These are phyloP conservation scores for Harpegnathos saltator DNA, from an alignment of 1,140 invertebrate genomes.

Conservation along the genomic window DNA sequence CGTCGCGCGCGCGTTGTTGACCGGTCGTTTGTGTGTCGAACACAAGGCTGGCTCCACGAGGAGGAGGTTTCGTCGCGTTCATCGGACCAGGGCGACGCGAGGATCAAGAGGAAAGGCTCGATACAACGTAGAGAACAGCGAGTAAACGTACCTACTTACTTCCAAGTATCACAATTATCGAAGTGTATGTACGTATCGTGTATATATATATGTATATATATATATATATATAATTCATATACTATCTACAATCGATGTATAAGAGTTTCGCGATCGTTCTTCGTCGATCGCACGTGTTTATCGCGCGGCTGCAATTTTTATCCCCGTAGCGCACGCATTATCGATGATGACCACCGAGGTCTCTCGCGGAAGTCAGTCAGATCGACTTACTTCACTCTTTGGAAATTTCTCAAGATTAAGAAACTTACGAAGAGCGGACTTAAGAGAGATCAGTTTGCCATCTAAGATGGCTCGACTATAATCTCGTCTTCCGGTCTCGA, in stretches of 20 bases:
- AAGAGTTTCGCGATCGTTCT: not conserved
- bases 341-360: no score
- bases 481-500: no score
- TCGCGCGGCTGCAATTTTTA: conserved; percentile 1
- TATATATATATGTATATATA: not conserved
- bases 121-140: conserved; percentile 40
- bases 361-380: not conserved
- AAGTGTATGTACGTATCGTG: conserved; percentile 51
- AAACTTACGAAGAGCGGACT: no score
- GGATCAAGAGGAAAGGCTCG: conserved; percentile 7
- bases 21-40: not conserved
- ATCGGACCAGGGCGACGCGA: not conserved
- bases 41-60: not conserved
- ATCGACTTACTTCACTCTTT: not conserved
- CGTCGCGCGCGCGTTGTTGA: not conserved
- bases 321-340: not conserved
- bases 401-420: no score
- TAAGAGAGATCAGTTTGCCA: no score
- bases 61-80: no score
- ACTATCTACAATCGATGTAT: conserved; percentile 31
- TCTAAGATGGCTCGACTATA: no score
- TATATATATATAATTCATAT: conserved; percentile 40
- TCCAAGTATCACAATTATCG: conserved; percentile 74
- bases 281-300: conserved; percentile 15
- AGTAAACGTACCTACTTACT: conserved; percentile 69